A percentile compares a stretch with the other conserved stretches of the same genome.
Conservation (phyloP, 2,888 invertebrate species). For the Dryadula phaetusa region DNA sequence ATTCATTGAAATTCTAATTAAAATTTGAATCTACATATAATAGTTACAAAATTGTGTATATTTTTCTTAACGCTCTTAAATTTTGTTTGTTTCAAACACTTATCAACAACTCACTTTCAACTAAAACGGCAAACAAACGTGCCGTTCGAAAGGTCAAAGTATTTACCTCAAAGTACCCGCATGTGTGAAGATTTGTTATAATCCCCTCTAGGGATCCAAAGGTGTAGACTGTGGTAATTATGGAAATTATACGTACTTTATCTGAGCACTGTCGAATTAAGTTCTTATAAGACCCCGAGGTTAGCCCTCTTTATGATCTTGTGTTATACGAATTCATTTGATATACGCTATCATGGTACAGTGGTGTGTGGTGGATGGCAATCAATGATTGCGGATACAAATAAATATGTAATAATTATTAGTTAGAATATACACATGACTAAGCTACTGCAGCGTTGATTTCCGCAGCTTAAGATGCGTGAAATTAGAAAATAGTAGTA, state of each 20-base stretch:
- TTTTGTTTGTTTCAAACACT: conserved; percentile 22
- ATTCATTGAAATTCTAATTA: too few relatives aligned
- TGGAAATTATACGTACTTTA: conserved; percentile 46
- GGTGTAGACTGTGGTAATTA: conserved; percentile 47
- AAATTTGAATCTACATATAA: too few relatives aligned
- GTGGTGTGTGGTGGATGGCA: too few relatives aligned
- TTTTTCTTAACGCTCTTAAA: neutral
- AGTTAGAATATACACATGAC: too few relatives aligned
- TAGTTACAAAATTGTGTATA: too few relatives aligned
- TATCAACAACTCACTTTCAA: conserved; percentile 40
- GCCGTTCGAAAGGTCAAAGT: conserved; percentile 50
- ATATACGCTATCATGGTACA: too few relatives aligned
- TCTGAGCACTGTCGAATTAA: conserved; percentile 37
- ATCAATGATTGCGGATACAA: too few relatives aligned
- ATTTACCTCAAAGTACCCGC: conserved; percentile 48
- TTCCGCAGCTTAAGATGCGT: too few relatives aligned
- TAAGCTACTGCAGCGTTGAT: too few relatives aligned
- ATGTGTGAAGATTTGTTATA: conserved; percentile 49
- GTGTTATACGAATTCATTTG: conserved; percentile 1
- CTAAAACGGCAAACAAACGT: conserved; percentile 50
- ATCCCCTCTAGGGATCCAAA: conserved; percentile 45
- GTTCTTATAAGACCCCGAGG: conserved; percentile 33
- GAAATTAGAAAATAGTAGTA: too few relatives aligned
- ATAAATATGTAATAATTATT: too few relatives aligned
- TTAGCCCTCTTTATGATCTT: conserved; percentile 19